Percentiles rank a stretch among this genome's conserved stretches.
Conservation (phyloP, 2,888 invertebrate species). For the Trachelus iudaicus region DNA sequence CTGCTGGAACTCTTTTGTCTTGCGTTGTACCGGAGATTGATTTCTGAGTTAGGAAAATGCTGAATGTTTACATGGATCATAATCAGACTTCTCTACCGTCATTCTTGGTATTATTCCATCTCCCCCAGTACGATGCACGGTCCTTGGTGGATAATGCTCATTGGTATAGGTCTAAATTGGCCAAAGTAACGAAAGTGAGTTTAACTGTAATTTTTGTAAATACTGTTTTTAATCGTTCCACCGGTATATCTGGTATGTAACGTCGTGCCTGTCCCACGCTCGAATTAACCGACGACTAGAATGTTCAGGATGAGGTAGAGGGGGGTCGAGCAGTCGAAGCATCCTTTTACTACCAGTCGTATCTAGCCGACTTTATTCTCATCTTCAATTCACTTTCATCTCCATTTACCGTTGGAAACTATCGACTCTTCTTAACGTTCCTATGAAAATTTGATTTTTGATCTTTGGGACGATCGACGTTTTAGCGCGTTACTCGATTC, state of each 20-base stretch:
- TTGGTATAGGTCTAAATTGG: not conserved
- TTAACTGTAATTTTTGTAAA: not conserved
- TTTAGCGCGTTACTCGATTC: not conserved
- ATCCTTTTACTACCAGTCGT: not conserved
- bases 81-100: not conserved
- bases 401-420: conserved; percentile 6
- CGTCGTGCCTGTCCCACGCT: not conserved
- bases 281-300: not conserved
- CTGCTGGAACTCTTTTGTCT: not conserved
- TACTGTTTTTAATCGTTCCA: not conserved
- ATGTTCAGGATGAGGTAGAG: not conserved
- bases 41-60: not conserved
- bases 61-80: not conserved
- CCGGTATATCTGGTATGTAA: not conserved
- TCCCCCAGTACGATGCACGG: too few species aligned
- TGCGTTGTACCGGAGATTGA: not conserved
- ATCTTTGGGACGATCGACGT: not conserved
- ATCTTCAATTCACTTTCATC: conserved; percentile 41
- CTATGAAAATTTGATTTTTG: not conserved
- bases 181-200: not conserved
- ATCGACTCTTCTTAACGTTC: not conserved
- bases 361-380: not conserved
- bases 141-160: not conserved
- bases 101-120: too few species aligned
- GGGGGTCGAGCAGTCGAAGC: not conserved